Conservation (phyloP, 2,888 invertebrate species). For the Crocallis elinguaria region DNA sequence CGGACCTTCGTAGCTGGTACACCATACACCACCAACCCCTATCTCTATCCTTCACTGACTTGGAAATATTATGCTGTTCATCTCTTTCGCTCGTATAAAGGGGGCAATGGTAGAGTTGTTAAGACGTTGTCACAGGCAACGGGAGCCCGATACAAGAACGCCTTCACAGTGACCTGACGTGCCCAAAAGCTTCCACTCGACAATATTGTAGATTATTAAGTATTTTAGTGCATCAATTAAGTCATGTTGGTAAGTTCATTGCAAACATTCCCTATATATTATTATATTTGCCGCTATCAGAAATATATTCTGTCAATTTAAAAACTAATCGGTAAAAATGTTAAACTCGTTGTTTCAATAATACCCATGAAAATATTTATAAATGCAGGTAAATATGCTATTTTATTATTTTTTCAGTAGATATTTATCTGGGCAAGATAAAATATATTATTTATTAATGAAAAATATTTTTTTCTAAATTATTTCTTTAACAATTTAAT, state of each 20-base stretch:
- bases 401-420: too few relatives aligned
- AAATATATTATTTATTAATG: too few relatives aligned
- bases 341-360: too few relatives aligned
- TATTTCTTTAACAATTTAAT: too few relatives aligned
- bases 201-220: slow-evolving; percentile 51
- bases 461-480: too few relatives aligned
- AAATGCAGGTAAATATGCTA: too few relatives aligned
- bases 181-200: slow-evolving; percentile 61
- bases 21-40: slow-evolving; percentile 68
- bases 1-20: slow-evolving; percentile 61
- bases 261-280: slow-evolving; percentile 7
- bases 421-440: too few relatives aligned
- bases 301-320: too few relatives aligned
- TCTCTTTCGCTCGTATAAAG: slow-evolving; percentile 62
- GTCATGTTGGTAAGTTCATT: slow-evolving; percentile 31
- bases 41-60: slow-evolving; percentile 58
- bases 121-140: slow-evolving; percentile 79
- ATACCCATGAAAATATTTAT: too few relatives aligned
- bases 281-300: background rate
- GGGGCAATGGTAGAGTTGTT: slow-evolving; percentile 74
- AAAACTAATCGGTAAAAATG: too few relatives aligned
- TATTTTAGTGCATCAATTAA: slow-evolving; percentile 1
- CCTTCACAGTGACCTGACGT: slow-evolving; percentile 64
- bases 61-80: slow-evolving; percentile 46
- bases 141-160: slow-evolving; percentile 71